Conservation (phyloP, 2,888 invertebrate genomes). For the Cheilosia impressa region DNA sequence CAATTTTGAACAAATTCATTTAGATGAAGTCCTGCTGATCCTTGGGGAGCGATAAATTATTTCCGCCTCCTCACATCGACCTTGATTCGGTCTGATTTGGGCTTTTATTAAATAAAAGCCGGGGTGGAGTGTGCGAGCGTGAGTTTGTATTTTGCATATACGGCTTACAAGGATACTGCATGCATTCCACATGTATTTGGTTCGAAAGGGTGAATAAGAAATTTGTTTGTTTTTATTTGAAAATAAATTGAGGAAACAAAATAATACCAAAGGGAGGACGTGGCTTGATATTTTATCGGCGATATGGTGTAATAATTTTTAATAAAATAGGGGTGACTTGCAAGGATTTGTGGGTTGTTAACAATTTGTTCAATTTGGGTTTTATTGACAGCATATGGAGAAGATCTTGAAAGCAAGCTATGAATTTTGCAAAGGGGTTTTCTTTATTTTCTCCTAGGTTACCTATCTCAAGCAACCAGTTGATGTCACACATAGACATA, state of each 20-base stretch:
- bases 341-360: conserved; percentile 40
- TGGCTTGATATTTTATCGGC: conserved; percentile 51
- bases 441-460: background rate
- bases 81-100: conserved; percentile 60
- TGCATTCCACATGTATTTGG: background rate
- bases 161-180: background rate
- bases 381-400: conserved; percentile 66
- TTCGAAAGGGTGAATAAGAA: conserved; percentile 59
- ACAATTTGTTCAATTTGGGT: conserved; percentile 17
- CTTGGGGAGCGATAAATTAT: conserved; percentile 63
- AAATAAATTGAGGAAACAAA: conserved; percentile 6
- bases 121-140: conserved; percentile 25
- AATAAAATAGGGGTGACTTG: conserved; percentile 25
- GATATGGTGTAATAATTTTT: conserved; percentile 62
- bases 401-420: background rate
- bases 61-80: conserved; percentile 52
- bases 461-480: background rate
- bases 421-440: conserved; percentile 4
- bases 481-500: background rate
- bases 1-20: conserved; percentile 67
- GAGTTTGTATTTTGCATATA: conserved; percentile 47
- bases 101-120: conserved; percentile 64
- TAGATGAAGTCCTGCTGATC: conserved; percentile 62
- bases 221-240: conserved; percentile 43
- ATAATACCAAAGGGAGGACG: conserved; percentile 22